Base-by-base conservation (phyloP, 2,113 vertebrate genomes). In the Acanthochromis polyacanthus region DNA sequence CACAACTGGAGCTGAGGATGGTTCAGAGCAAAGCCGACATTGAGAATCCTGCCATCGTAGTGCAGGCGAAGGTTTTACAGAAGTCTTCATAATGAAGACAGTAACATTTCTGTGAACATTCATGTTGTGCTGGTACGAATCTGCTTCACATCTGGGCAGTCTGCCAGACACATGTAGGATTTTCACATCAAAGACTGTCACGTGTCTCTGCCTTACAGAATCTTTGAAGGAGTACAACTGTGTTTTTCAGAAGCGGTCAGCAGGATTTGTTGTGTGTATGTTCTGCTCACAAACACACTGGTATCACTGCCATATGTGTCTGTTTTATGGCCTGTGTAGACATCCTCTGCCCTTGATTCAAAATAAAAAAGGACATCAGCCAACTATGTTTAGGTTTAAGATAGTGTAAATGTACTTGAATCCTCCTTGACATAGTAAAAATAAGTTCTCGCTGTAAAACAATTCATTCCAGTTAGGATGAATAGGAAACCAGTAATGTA, bases 1-100 rank as follows among this genome's bases (percentile, higher is more conserved):
- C 97, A 52, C 96, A 98, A 78, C 95, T 99, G 92, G 98, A 99
- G 94, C 91, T 99, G 83, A 93, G 96, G 82, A 97, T 99, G 97
- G 95, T 99, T 20, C 98, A 99, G 95, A 99, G 98, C 95, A 99
- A 97, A 91, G 93, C 86, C 5, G 97, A 99, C 93, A 99, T 99
- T 22, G 98, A 99, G 90, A 94, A 97, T 87, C 98, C 98, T 0
- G 93, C 95, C 90, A 94, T 97, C 20, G 95, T 96, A 19, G 90
- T 99, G 74, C 92, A 95, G 65, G 97, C 96, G 61, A 92, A 92
- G 1, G 85, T 96, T 91, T 91, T 98, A 91, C 95, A 96, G 87
- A 83, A 53, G 63, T 32, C 90, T 76, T 48, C 82, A 23, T 89
- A 83, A 86, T 85, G 90, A 86, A 75, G 84, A 84, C 78, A 12